Conservation (phyloP, 2,113 vertebrate species). For the Gallinago paraguaiae region DNA sequence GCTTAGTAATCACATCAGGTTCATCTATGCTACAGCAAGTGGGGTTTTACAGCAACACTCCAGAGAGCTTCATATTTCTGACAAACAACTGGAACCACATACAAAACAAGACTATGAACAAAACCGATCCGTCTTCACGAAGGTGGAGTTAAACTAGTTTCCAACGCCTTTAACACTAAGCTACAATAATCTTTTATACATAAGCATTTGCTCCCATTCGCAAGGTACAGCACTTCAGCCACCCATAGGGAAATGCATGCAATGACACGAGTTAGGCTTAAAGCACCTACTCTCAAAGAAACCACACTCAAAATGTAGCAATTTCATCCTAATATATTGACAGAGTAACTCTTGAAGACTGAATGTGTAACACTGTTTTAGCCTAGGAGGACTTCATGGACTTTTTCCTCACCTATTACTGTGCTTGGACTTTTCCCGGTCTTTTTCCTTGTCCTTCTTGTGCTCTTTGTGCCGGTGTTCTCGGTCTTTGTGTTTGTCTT, state of each 20-base stretch:
- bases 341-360: background rate
- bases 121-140: background rate
- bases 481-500: slow-evolving; percentile 96
- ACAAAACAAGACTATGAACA: background rate
- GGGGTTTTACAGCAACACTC: background rate
- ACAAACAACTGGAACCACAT: background rate
- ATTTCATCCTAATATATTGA: background rate
- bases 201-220: background rate
- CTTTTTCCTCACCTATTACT: slow-evolving; percentile 87
- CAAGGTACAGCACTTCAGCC: background rate
- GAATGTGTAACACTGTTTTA: background rate
- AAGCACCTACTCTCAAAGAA: slow-evolving; percentile 1
- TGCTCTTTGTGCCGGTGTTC: slow-evolving; percentile 96
- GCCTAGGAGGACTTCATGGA: background rate
- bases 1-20: background rate
- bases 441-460: slow-evolving; percentile 93
- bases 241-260: background rate
- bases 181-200: background rate
- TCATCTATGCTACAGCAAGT: background rate
- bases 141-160: background rate
- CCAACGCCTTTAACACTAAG: background rate
- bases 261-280: background rate
- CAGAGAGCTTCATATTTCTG: background rate
- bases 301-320: background rate
- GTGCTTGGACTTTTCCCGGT: slow-evolving; percentile 90